Base-by-base conservation (phyloP, 2,888 invertebrate genomes). In the Crematogaster levior region DNA sequence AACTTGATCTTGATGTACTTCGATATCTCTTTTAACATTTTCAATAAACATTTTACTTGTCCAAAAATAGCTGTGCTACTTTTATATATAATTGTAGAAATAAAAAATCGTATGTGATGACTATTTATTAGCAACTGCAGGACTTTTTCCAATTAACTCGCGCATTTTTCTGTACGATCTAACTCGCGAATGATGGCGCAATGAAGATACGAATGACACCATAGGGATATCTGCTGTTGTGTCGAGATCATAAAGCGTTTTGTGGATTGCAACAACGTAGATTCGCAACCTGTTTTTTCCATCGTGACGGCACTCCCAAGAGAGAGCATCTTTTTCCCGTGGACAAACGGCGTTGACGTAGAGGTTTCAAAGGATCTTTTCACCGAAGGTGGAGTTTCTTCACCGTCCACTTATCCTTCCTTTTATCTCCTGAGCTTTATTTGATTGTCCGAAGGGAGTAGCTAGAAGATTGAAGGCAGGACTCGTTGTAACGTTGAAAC, bases 341-440 rank as follows among this genome's bases (percentile, higher is more conserved):
- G 40, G 73, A 61, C 70, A 72, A 51, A 66, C 72, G 46, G 43
- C 43, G 66, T 24, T 72, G 81, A 79, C 68, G 68, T 56, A 40
- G 51, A 74, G 34, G 60, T 85, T 86, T 86, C 82, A 81, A 82
- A 81, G 75, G 86, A 72, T 80, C 48, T 75, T 77, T 68, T 84
- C 86, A 77, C 53, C 48, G 46, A 61, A 66, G 40, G 65, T 56
- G 68, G 18, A 63, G 46, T 75, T 65, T 56, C 74, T 74, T 53
- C 81, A 43, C 46, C 77, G 82, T 56, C 73, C 83, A 80, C 74
- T 86, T 83, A 87, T 85, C 82, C 81, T 61, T 70, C 75, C 79
- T 80, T 87, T 85, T 88, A 87, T 88, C 82, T 75, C 70, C 80
- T 70, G 84, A 87, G 83, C 81, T 88, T 82, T 81, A 84, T 84